Conservation (phyloP, 2,888 invertebrate species). For the Eucera pruinosa region DNA sequence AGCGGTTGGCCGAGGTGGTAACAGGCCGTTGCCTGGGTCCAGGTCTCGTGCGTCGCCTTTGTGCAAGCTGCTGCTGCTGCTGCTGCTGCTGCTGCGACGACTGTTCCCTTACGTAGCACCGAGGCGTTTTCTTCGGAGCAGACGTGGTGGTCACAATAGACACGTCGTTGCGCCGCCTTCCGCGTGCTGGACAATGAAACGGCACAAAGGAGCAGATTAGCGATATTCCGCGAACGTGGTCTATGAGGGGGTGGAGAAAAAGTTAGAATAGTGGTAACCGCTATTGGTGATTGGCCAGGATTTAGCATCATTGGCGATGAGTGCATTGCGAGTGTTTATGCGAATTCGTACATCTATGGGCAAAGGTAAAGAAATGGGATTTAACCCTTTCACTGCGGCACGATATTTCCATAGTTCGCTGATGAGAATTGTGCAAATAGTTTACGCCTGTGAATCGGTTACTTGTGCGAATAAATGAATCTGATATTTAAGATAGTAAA, state of each 20-base stretch:
- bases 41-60: slow-evolving; percentile 36
- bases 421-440: too few relatives aligned
- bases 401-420: too few relatives aligned
- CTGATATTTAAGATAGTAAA: too few relatives aligned
- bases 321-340: too few relatives aligned
- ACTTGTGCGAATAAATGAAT: too few relatives aligned
- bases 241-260: slow-evolving; percentile 17
- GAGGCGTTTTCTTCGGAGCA: slow-evolving; percentile 27
- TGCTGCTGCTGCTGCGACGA: too few relatives aligned
- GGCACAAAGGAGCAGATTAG: slow-evolving; percentile 63
- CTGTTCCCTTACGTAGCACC: slow-evolving; percentile 44
- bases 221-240: slow-evolving; percentile 62
- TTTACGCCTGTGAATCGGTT: too few relatives aligned
- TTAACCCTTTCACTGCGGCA: too few relatives aligned
- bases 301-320: not conserved
- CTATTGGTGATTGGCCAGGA: slow-evolving; percentile 1
- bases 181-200: slow-evolving; percentile 59
- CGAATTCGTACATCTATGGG: too few relatives aligned
- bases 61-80: slow-evolving; percentile 17
- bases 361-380: too few relatives aligned
- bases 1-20: slow-evolving; percentile 44
- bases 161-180: slow-evolving; percentile 59
- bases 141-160: slow-evolving; percentile 60
- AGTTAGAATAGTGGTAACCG: slow-evolving; percentile 3
- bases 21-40: slow-evolving; percentile 28